These are phyloP conservation scores for Drosophila subobscura DNA, from an alignment of 1,140 invertebrate species.

Conservation along the genomic window DNA sequence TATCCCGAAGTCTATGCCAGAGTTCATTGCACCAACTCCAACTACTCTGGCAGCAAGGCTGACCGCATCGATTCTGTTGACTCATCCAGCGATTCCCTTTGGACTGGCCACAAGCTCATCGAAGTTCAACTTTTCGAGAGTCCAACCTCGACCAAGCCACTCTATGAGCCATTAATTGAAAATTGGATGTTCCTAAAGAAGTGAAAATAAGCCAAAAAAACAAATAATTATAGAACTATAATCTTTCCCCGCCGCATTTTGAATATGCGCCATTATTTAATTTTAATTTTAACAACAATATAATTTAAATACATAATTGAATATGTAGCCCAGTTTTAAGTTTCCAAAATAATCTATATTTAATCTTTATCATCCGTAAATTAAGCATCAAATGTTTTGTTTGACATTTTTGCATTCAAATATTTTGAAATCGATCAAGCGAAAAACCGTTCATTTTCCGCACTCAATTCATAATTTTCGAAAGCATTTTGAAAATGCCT, in stretches of 20 bases:
- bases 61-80: not conserved
- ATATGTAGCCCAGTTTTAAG: too few species aligned
- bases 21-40: conserved; percentile 38
- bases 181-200: conserved; percentile 31
- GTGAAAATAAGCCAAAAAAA: not conserved
- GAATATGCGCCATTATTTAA: not conserved
- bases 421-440: too few species aligned
- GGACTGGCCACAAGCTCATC: conserved; percentile 26
- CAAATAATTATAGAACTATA: not conserved
- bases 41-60: conserved; percentile 17
- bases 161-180: conserved; percentile 53
- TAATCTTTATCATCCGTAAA: too few species aligned
- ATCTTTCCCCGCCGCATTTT: too few species aligned
- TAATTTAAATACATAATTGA: too few species aligned
- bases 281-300: not conserved
- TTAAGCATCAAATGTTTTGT: too few species aligned
- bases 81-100: conserved; percentile 2
- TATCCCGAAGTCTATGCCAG: conserved; percentile 36
- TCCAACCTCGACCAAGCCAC: conserved; percentile 4
- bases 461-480: too few species aligned
- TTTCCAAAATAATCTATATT: too few species aligned
- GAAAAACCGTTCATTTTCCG: too few species aligned
- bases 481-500: conserved; percentile 18
- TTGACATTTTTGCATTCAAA: too few species aligned
- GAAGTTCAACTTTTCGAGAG: conserved; percentile 55